Base-by-base conservation (phyloP, 2,888 invertebrate species). In the Pollenia angustigena region DNA sequence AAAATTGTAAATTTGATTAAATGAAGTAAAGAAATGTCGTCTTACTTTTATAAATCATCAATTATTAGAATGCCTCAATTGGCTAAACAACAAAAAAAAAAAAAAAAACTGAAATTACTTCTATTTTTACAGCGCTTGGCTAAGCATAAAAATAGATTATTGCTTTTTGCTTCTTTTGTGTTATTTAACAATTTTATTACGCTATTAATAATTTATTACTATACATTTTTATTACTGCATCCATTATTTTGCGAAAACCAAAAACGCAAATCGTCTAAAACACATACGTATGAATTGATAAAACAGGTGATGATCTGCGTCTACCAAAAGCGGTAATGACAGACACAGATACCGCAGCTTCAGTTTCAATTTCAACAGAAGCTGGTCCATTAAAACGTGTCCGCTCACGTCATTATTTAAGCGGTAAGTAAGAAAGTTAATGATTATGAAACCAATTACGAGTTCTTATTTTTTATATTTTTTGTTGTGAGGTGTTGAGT, bases 321-420 rank as follows among this genome's bases (percentile, higher is more conserved):
- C 88, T 92, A 89, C 93, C 93, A 82, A 93, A 93, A 90, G 91
- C 91, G 85, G 88, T 92, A 87, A 89, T 92, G 90, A 91, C 91
- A 75, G 93, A 93, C 85, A 90, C 92, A 80, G 93, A 93, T 88
- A 90, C 90, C 46, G 92, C 90, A 66, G 90, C 90, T 85, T 88
- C 90, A 74, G 88, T 91, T 80, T 91, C 93, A 79, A 90, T 91
- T 83, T 83, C 86, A 66, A 88, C 89, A n/a, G 91, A 92, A 88
- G 90, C 89, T 83, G 91, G 90, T 80, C 90, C 89, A 58, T 83
- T 92, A 54, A 93, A 92, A 89, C 92, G 92, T 75, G 88, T 90
- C 74, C 92, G 93, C 83, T 92, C 93, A 88, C 90, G 93, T 88
- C 93, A 93, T 89, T 93, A 93, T 90, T 91, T 93, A 87, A 93